Evolutionary conservation across 2,888 invertebrate species (phyloP).

Genomic region (Danaus chrysippus): DNA sequence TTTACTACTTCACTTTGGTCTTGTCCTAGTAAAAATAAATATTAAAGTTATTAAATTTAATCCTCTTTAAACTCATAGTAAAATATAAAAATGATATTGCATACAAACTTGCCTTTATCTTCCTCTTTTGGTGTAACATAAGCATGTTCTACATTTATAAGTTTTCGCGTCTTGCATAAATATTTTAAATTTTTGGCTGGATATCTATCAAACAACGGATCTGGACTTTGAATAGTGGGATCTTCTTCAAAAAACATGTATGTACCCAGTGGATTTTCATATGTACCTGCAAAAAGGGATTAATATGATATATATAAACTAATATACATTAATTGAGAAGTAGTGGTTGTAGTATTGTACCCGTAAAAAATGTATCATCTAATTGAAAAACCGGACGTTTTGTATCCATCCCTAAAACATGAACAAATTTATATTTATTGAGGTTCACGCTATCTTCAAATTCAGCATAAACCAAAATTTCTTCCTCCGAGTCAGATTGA

Average conservation of each 20-base stretch:
- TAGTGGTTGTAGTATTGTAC: constrained; percentile 41
- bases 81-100: constrained; percentile 4
- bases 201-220: constrained; percentile 77
- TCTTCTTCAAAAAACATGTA: constrained; percentile 86
- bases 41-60: constrained; percentile 1
- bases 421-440: constrained; percentile 71
- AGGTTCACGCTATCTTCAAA: constrained; percentile 76
- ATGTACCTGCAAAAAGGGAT: constrained; percentile 74
- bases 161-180: constrained; percentile 81
- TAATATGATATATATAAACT: neutral
- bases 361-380: constrained; percentile 82
- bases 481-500: constrained; percentile 73
- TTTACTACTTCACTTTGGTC: constrained; percentile 34
- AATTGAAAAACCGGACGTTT: constrained; percentile 83
- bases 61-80: neutral
- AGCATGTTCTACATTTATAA: constrained; percentile 82
- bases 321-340: neutral
- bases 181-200: constrained; percentile 80
- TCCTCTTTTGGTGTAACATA: constrained; percentile 77
- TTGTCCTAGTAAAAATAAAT: constrained; percentile 39
- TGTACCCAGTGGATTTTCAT: constrained; percentile 84
- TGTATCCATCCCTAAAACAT: constrained; percentile 80
- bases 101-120: constrained; percentile 38
- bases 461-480: constrained; percentile 79
- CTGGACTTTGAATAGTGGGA: constrained; percentile 59